Evolutionary conservation across 2,113 vertebrate genomes (phyloP), one percentile per base, ranked within the genome.

Genomic region (Podiceps cristatus): DNA sequence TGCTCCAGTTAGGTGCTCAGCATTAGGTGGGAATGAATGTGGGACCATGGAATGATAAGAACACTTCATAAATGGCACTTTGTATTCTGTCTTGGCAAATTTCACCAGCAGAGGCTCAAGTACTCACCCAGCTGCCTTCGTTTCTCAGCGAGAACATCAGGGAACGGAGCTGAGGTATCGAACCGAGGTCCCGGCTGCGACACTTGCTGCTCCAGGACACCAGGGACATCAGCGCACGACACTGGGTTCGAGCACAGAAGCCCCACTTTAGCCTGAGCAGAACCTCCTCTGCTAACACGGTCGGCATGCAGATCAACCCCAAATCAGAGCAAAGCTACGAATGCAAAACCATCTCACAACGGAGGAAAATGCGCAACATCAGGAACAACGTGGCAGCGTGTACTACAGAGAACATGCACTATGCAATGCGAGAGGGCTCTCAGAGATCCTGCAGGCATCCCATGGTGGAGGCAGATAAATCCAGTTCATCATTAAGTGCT

Each of bases 151-250:
- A 95, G 94, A 97, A 97, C 90, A 96, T 94, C 97, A 94, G 94
- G 93, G 97, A 97, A 97, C 96, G 96, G 81, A 96, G 96, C 96
- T 97, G 95, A 96, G 96, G 97, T 96, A 95, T 95, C 90, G 96
- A 91, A 94, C 89, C 90, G 24, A 95, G 91, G 80, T 95, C 91
- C 77, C 92, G 91, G 91, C 91, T 88, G 95, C 94, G 96, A 96
- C 97, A 97, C 96, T 96, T 94, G 94, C 96, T 97, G 96, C 95
- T 97, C 97, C 91, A 95, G 90, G 94, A 97, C 95, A 96, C 94
- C 96, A 94, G 91, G 96, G 95, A 96, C 96, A 94, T 97, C 96
- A 97, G 91, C 88, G 95, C 95, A 96, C 96, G 94, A 97, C 96
- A 95, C 94, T 97, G 95, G 86, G 94, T 94, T 97, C 94, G 88